Conservation (phyloP, 2,888 invertebrate species). For the Phania funesta region DNA sequence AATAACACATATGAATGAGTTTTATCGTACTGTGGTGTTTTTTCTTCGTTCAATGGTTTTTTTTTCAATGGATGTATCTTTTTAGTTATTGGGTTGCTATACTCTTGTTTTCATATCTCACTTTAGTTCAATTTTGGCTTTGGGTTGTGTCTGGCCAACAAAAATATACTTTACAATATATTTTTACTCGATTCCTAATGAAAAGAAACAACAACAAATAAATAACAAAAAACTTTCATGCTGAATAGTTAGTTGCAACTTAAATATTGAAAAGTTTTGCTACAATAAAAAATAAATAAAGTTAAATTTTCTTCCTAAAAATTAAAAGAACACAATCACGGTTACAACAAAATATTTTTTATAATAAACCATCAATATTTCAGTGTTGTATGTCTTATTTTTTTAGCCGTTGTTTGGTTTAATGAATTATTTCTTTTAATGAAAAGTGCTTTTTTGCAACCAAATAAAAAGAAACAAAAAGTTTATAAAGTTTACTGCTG, state of each 20-base stretch:
- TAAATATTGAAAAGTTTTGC: neutral
- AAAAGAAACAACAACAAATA: slow-evolving; percentile 8
- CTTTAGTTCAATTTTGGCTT: slow-evolving; percentile 78
- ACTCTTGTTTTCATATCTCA: slow-evolving; percentile 72
- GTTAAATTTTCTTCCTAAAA: slow-evolving; percentile 26
- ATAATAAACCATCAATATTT: neutral
- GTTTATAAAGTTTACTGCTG: slow-evolving; percentile 28
- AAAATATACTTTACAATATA: slow-evolving; percentile 65
- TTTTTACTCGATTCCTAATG: slow-evolving; percentile 48
- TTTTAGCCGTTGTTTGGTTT: neutral
- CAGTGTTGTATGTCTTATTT: neutral
- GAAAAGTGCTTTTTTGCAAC: slow-evolving; percentile 18
- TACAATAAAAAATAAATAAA: neutral
- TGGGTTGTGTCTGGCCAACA: slow-evolving; percentile 75
- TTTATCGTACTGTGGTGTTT: slow-evolving; percentile 26
- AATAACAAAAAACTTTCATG: slow-evolving; percentile 1
- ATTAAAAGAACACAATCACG: slow-evolving; percentile 21
- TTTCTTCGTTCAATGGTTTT: slow-evolving; percentile 39
- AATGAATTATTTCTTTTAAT: slow-evolving; percentile 12
- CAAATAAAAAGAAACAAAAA: slow-evolving; percentile 11
- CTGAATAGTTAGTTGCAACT: slow-evolving; percentile 23
- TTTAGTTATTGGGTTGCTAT: slow-evolving; percentile 70
- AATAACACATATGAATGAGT: slow-evolving; percentile 50
- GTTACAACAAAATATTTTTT: neutral
- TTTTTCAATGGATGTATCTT: slow-evolving; percentile 49